Conservation (phyloP, 1,140 invertebrate species). For the Portunus trituberculatus region DNA sequence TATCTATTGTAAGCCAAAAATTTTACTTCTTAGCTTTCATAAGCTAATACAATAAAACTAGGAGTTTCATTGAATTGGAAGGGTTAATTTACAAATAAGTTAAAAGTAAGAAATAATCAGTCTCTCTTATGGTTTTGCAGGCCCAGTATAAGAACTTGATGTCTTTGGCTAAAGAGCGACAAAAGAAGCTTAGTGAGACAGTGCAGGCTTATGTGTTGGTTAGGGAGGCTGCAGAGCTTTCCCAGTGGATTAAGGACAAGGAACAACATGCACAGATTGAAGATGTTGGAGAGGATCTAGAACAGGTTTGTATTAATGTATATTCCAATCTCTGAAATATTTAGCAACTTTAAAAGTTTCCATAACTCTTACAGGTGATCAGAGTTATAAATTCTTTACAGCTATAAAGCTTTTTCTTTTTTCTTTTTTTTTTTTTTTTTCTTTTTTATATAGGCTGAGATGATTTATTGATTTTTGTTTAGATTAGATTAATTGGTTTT, state of each 20-base stretch:
- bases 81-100: neutral
- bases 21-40: too few species aligned
- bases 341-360: too few species aligned
- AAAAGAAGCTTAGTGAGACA: constrained; percentile 97
- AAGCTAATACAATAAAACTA: too few species aligned
- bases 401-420: too few species aligned
- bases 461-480: too few species aligned
- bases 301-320: constrained; percentile 87
- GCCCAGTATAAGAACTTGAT: constrained; percentile 95
- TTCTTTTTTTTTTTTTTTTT: constrained; percentile 22
- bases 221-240: constrained; percentile 98
- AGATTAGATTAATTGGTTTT: too few species aligned
- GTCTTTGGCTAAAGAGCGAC: constrained; percentile 92
- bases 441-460: neutral
- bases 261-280: constrained; percentile 90
- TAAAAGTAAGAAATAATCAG: neutral
- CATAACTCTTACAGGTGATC: too few species aligned
- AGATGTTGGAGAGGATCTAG: constrained; percentile 97
- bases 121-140: constrained; percentile 79
- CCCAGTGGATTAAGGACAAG: constrained; percentile 99
- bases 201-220: constrained; percentile 98
- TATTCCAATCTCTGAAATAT: too few species aligned
- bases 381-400: too few species aligned
- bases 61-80: neutral
- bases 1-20: too few species aligned